These are phyloP conservation scores for Propsilocerus akamusi DNA, from an alignment of 1,140 invertebrate genomes.

Conservation along the genomic window DNA sequence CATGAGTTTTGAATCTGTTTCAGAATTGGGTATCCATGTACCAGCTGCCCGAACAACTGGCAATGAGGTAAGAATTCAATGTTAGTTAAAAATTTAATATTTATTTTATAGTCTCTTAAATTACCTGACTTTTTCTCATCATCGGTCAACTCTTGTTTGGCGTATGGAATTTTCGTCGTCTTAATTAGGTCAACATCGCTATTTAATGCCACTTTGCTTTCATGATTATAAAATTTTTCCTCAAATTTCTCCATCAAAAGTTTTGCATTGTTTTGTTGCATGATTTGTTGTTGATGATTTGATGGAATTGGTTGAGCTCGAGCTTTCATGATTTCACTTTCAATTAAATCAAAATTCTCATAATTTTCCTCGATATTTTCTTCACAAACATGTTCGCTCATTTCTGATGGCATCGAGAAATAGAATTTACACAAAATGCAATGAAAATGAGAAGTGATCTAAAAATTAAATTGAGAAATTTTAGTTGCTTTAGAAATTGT, in stretches of 20 bases:
- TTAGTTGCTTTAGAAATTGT: neutral
- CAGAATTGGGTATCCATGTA: constrained; percentile 19
- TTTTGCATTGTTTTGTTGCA: neutral
- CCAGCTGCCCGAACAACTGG: constrained; percentile 24
- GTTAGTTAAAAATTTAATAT: neutral
- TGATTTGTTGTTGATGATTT: neutral
- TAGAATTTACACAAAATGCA: constrained; percentile 28
- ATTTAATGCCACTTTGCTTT: neutral
- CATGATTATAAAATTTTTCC: neutral
- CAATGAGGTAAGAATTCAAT: constrained; percentile 6
- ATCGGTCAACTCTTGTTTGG: neutral
- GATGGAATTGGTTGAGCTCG: neutral
- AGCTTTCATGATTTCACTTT: neutral
- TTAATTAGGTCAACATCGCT: neutral
- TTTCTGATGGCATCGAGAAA: neutral
- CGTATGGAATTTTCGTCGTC: neutral
- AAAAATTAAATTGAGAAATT: neutral
- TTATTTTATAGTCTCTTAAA: constrained; percentile 5
- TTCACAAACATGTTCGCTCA: neutral
- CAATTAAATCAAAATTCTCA: constrained; percentile 1
- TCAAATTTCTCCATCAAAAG: neutral
- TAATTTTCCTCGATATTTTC: neutral
- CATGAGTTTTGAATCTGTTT: constrained; percentile 14
- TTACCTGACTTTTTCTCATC: constrained; percentile 20
- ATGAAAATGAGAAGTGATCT: constrained; percentile 43